Evolutionary conservation across 92 coral and sea anemone genomes (phyloP).

Genomic region (Zoanthus gigantus): DNA sequence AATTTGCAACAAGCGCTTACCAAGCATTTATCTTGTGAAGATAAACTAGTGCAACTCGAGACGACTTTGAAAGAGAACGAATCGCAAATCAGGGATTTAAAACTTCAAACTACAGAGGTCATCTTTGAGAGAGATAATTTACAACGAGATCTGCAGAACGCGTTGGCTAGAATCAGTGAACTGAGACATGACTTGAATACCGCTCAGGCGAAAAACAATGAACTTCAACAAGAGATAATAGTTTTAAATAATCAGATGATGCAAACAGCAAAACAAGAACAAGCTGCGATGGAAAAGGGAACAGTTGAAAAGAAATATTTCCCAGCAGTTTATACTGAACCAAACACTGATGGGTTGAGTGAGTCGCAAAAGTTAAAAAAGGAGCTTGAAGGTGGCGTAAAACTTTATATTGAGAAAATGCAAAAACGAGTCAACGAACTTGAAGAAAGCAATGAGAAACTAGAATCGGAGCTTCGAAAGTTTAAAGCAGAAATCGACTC

Average conservation of each 20-base stretch:
- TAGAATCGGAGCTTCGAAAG: constrained; percentile 29
- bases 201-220: constrained; percentile 19
- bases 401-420: constrained; percentile 33
- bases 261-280: not conserved
- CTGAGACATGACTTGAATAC: constrained; percentile 24
- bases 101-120: not conserved
- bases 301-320: constrained; percentile 20
- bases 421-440: constrained; percentile 40
- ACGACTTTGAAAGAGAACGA: constrained; percentile 9
- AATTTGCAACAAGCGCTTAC: constrained; percentile 20
- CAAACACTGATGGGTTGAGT: constrained; percentile 13
- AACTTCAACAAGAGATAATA: constrained; percentile 18
- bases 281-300: not conserved
- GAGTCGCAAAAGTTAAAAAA: constrained; percentile 24
- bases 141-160: constrained; percentile 22
- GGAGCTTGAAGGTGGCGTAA: constrained; percentile 46
- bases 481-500: constrained; percentile 49
- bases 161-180: constrained; percentile 26
- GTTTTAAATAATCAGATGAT: not conserved
- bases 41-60: constrained; percentile 21
- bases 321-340: constrained; percentile 24
- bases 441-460: constrained; percentile 42
- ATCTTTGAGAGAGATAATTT: not conserved
- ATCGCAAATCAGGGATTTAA: not conserved
- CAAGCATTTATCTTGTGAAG: not conserved